Percentiles rank a stretch among this genome's conserved stretches.
These are phyloP conservation scores for Xestoiulus laeticollis DNA, from an alignment of 2,888 invertebrate species.

Conservation along the genomic window DNA sequence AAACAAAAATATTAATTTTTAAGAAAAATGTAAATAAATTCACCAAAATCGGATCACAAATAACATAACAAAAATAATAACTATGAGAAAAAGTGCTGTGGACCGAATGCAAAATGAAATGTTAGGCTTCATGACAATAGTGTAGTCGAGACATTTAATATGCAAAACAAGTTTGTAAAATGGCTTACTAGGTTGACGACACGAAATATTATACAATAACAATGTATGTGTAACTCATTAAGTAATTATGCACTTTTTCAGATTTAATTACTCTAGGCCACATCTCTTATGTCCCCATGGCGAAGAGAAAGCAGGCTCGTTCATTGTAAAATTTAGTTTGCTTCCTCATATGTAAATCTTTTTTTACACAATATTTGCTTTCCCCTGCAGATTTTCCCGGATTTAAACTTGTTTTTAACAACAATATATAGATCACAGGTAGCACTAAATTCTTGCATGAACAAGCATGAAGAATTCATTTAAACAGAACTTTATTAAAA, in stretches of 20 bases:
- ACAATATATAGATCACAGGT: neutral
- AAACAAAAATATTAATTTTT: too few species aligned
- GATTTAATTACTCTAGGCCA: conserved; percentile 12
- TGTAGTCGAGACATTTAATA: neutral
- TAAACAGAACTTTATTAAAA: neutral
- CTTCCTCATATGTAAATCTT: neutral
- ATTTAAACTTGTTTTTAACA: conserved; percentile 3
- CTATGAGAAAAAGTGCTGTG: neutral
- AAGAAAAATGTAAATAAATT: too few species aligned
- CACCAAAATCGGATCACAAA: too few species aligned
- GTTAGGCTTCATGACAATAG: neutral
- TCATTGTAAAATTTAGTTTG: neutral
- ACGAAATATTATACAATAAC: too few species aligned
- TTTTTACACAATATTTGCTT: neutral
- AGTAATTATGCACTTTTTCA: neutral
- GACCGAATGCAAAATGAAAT: neutral
- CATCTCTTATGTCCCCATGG: neutral
- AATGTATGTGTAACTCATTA: neutral
- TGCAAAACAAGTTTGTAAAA: neutral
- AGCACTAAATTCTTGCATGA: neutral
- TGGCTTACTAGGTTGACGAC: neutral
- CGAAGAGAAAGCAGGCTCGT: neutral
- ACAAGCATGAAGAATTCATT: neutral
- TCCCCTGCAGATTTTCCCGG: neutral
- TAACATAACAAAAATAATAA: too few species aligned